phyloP scores from a whole-genome alignment of 2,888 invertebrate genomes.

The Temnothorax ravouxi region DNA sequence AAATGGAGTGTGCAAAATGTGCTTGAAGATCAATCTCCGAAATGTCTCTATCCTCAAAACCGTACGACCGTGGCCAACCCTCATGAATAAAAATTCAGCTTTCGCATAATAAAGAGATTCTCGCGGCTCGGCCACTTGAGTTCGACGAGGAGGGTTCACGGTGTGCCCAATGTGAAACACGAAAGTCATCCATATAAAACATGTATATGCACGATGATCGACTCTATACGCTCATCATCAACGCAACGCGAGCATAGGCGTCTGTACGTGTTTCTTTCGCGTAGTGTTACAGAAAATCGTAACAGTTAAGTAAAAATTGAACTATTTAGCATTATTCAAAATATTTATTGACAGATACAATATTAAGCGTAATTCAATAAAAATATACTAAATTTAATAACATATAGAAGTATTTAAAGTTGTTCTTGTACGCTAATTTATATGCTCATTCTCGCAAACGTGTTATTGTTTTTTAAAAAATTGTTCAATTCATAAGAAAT shows the following conservation, averaged over 20 bases:
- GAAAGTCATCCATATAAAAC: conserved; percentile 74
- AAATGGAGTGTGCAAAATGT: background rate
- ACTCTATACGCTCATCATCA: conserved; percentile 35
- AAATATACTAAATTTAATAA: background rate
- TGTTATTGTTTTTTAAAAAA: background rate
- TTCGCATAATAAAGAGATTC: conserved; percentile 71
- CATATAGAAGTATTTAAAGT: background rate
- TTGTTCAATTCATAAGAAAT: background rate
- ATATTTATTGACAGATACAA: background rate
- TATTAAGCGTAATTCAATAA: background rate
- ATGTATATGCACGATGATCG: conserved; percentile 61
- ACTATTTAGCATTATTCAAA: background rate
- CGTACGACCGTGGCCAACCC: conserved; percentile 65
- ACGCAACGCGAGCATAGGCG: conserved; percentile 27
- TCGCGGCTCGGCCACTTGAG: conserved; percentile 73
- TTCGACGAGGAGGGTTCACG: conserved; percentile 58
- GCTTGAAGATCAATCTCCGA: background rate
- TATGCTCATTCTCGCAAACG: background rate
- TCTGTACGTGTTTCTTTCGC: background rate
- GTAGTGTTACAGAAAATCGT: background rate
- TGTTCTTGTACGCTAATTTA: background rate
- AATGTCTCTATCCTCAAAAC: conserved; percentile 16
- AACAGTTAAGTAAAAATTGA: background rate
- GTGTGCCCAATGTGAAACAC: conserved; percentile 75
- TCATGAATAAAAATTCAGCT: conserved; percentile 74